Base-by-base conservation (phyloP, 1,140 invertebrate genomes). In the Nomia melanderi region DNA sequence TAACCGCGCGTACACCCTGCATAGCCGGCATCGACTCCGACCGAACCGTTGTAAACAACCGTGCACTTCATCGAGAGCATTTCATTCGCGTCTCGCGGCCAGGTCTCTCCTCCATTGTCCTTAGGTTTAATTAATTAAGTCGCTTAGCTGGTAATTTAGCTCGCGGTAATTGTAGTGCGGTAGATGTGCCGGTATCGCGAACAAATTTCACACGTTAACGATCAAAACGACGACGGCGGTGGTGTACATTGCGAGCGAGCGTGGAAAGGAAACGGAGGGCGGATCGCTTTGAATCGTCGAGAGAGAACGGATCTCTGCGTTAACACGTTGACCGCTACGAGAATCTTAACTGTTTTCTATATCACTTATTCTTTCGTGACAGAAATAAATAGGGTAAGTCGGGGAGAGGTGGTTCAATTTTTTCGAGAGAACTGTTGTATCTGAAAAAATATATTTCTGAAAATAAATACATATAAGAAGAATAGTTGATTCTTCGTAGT, bases 91-190 rank as follows among this genome's bases (percentile, higher is more conserved):
- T 39, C 54, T 31, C 27, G 29, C 36, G 27, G 25, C 25, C 33
- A 72, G 57, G 39, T 53, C 33, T 63, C 20, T n/a, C 59, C 9
- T 44, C 27, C 33, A 33, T 56, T 29, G 39, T 39, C 31, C 44
- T 31, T 50, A 36, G 33, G 8, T 17, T 74, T 72, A 60, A 47
- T 53, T 39, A 50, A 56, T 54, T 65, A 65, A 74, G 62, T 62
- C 23, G 59, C 33, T 62, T 41, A 62, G 33, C 23, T 39, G 33
- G 33, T 39, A 62, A 62, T 62, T 25, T 39, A n/a, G n/a, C 59
- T 23, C 33, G 54, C 17, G 54, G 39, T 29, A 50, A 64, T 73
- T 64, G 31, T 53, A 39, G 60, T 4, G 33, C 31, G 72, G 14
- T 44, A 20, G n/a, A 8, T 4, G 39, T 47, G 72, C 36, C 36